Evolutionary conservation across 1,140 invertebrate genomes (phyloP).

Genomic region (Cyclina sinensis): DNA sequence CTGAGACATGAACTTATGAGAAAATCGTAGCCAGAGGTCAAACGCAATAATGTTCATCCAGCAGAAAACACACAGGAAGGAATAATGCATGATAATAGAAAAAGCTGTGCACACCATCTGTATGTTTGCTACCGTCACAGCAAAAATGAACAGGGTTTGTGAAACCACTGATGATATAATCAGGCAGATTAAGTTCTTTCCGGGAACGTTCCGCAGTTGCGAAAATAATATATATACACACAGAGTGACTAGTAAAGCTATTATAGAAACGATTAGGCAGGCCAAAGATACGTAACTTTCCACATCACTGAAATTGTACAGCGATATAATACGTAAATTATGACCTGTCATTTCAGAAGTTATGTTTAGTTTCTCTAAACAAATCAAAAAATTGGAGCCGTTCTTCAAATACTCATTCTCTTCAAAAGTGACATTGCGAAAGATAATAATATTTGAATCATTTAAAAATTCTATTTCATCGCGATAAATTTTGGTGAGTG

Average conservation of each 20-base stretch:
- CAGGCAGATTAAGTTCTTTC: constrained; percentile 87
- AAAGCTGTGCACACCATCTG: constrained; percentile 74
- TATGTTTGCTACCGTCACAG: constrained; percentile 63
- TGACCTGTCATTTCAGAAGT: neutral
- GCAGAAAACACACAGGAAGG: constrained; percentile 88
- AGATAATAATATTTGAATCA: constrained; percentile 46
- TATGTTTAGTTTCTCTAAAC: constrained; percentile 30
- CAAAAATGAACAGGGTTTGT: constrained; percentile 86
- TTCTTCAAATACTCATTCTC: constrained; percentile 27
- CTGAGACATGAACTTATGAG: constrained; percentile 63
- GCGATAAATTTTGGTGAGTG: neutral
- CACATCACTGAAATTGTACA: constrained; percentile 60
- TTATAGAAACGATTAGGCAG: constrained; percentile 72
- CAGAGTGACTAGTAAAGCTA: constrained; percentile 76
- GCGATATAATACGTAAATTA: neutral
- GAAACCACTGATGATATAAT: constrained; percentile 86
- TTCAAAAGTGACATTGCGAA: constrained; percentile 22
- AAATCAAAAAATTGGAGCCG: constrained; percentile 14
- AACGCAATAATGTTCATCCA: constrained; percentile 89
- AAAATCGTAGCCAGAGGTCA: constrained; percentile 89
- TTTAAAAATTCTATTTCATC: constrained; percentile 57
- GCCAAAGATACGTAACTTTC: constrained; percentile 70
- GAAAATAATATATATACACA: constrained; percentile 84
- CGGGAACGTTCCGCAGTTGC: constrained; percentile 87
- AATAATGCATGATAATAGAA: constrained; percentile 87